Conservation (phyloP, 1,140 invertebrate species). For the Melanaphis sacchari region DNA sequence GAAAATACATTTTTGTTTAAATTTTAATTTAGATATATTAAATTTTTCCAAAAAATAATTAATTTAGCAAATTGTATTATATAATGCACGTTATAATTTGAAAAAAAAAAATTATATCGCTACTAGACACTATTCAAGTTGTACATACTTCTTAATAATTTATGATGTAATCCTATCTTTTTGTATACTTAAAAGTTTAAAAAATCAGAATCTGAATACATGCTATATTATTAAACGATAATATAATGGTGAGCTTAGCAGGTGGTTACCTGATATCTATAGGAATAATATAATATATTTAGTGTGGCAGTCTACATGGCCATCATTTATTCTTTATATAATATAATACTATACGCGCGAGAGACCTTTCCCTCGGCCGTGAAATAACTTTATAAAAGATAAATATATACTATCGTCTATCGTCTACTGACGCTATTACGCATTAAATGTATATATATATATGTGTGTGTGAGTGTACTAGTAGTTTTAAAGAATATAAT, state of each 20-base stretch:
- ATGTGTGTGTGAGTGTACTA: background rate
- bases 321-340: background rate
- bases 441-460: background rate
- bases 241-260: background rate
- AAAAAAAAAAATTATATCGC: background rate
- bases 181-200: background rate
- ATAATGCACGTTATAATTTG: background rate
- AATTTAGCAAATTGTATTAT: background rate
- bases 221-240: background rate
- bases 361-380: background rate
- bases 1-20: background rate
- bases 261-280: background rate
- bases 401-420: background rate
- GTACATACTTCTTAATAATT: background rate
- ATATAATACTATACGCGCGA: background rate
- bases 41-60: background rate
- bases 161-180: background rate
- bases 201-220: background rate
- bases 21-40: background rate
- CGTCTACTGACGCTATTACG: background rate
- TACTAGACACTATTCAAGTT: background rate
- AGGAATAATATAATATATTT: background rate
- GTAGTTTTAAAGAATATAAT: background rate
- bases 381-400: slow-evolving; percentile 7
- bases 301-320: background rate